These are phyloP conservation scores for Arenaria interpres DNA, from an alignment of 2,113 vertebrate species.

Conservation along the genomic window DNA sequence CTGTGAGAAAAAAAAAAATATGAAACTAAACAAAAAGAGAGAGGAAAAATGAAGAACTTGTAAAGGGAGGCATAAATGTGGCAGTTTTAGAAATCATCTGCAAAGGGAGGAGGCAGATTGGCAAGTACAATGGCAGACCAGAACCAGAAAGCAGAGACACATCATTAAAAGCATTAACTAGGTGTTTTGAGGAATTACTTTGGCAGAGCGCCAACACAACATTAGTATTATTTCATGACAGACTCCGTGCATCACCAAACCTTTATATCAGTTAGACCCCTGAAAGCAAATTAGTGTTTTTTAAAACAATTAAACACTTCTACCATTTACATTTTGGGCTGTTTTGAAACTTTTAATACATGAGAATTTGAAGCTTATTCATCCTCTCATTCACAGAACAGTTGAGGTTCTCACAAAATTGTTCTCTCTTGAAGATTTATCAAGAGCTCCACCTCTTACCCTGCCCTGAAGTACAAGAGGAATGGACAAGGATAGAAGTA, in stretches of 20 bases:
- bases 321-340: background rate
- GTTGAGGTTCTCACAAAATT: background rate
- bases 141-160: background rate
- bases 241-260: background rate
- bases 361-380: background rate
- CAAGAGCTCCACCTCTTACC: background rate
- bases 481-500: background rate
- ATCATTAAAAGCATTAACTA: conserved; percentile 5
- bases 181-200: background rate
- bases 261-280: background rate
- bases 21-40: fast-evolving
- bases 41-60: background rate
- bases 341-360: background rate
- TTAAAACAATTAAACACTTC: background rate
- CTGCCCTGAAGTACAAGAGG: background rate
- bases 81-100: background rate
- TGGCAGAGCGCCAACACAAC: background rate
- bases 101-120: background rate
- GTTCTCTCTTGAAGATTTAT: background rate
- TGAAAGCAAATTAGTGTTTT: background rate
- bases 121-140: conserved; percentile 10
- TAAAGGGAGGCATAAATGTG: background rate
- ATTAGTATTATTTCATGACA: background rate
- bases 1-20: fast-evolving
- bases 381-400: background rate